Evolutionary conservation across 2,113 vertebrate genomes (phyloP).

Genomic region (Pomatorhinus ruficollis): DNA sequence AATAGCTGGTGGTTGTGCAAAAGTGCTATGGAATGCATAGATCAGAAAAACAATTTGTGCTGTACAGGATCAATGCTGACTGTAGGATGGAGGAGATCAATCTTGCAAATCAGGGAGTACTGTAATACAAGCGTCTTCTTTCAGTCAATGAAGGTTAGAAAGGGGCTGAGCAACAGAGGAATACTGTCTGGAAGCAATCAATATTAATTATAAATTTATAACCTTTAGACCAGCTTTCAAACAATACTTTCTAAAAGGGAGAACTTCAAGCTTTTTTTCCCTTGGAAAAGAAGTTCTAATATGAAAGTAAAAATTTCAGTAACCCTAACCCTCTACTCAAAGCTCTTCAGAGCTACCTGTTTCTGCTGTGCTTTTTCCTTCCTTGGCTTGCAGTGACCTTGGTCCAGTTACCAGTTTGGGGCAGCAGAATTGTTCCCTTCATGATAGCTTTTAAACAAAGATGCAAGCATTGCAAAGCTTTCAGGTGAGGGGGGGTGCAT

Average conservation of each 20-base stretch:
- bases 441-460: background rate
- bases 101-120: slow-evolving; percentile 70
- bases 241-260: slow-evolving; percentile 38
- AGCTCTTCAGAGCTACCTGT: background rate
- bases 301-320: background rate
- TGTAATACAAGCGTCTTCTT: slow-evolving; percentile 65
- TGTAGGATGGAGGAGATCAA: slow-evolving; percentile 35
- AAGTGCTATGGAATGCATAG: slow-evolving; percentile 17
- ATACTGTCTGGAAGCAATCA: slow-evolving; percentile 79
- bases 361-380: background rate
- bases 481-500: background rate
- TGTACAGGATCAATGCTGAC: slow-evolving; percentile 56
- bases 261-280: background rate
- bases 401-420: background rate
- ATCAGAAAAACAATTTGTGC: slow-evolving; percentile 58
- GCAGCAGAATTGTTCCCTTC: background rate
- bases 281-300: background rate
- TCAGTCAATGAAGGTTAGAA: slow-evolving; percentile 81
- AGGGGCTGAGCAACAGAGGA: slow-evolving; percentile 69
- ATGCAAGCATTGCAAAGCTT: background rate
- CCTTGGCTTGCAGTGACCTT: background rate
- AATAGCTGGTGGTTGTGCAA: background rate
- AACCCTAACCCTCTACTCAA: background rate
- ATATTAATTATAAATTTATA: slow-evolving; percentile 94
- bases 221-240: slow-evolving; percentile 76